Percentiles rank a stretch among this genome's conserved stretches.
phyloP scores from a whole-genome alignment of 1,140 invertebrate species.

The Pollicipes pollicipes region DNA sequence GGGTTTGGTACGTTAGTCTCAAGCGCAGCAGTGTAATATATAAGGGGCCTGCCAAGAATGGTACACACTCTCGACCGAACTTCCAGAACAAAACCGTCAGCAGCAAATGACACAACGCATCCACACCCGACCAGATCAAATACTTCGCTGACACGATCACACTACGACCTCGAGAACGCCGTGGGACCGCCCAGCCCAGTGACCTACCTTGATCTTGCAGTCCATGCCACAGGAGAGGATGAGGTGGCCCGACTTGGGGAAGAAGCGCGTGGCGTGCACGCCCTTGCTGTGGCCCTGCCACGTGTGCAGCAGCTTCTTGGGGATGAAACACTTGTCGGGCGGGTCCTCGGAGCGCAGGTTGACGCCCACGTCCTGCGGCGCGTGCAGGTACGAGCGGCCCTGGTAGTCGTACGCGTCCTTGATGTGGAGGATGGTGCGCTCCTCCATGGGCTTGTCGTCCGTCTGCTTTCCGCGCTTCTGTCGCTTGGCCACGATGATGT shows the following conservation, averaged over 20 bases:
- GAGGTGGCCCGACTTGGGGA: constrained; percentile 85
- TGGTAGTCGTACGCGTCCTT: constrained; percentile 92
- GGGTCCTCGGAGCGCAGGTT: constrained; percentile 80
- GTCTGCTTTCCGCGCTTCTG: constrained; percentile 54
- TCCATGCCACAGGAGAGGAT: constrained; percentile 94
- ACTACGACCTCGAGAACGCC: no score
- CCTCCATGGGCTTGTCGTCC: constrained; percentile 84
- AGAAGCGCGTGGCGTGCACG: constrained; percentile 89
- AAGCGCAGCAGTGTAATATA: no score
- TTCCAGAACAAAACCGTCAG: no score
- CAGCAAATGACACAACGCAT: no score
- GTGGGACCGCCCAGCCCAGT: no score
- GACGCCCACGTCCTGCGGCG: constrained; percentile 87
- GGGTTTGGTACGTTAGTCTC: no score
- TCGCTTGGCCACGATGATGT: constrained; percentile 85
- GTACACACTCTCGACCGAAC: no score
- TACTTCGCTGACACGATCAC: constrained; percentile 4
- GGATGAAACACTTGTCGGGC: constrained; percentile 90
- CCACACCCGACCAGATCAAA: neutral
- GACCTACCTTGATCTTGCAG: constrained; percentile 65
- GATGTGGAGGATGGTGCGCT: constrained; percentile 87
- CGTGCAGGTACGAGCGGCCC: constrained; percentile 81
- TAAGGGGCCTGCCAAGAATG: no score
- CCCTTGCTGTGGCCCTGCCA: constrained; percentile 96
- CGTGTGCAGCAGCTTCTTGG: constrained; percentile 88